These are phyloP conservation scores for Parus major DNA, from an alignment of 2,113 vertebrate species.

Conservation along the genomic window DNA sequence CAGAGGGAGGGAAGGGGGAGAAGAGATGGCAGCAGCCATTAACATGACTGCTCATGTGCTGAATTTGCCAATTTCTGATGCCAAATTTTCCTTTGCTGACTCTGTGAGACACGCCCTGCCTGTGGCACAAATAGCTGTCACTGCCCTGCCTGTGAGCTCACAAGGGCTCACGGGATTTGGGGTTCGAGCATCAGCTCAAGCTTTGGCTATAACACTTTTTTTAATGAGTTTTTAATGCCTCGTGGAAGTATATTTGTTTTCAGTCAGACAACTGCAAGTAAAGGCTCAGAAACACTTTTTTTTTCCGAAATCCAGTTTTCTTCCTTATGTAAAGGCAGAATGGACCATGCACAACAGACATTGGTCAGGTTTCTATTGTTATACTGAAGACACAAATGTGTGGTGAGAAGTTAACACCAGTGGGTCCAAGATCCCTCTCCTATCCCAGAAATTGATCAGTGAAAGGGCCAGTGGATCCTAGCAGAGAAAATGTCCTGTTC, in stretches of 20 bases:
- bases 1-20: neutral
- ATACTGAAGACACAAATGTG: neutral
- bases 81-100: neutral
- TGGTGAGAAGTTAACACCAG: neutral
- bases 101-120: neutral
- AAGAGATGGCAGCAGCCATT: neutral
- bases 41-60: neutral
- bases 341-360: accelerated
- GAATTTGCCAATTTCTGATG: neutral
- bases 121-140: neutral
- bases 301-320: neutral
- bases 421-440: neutral
- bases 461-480: neutral
- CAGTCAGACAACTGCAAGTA: neutral
- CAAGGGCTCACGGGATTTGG: neutral
- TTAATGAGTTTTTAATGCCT: neutral
- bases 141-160: neutral
- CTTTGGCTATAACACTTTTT: neutral
- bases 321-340: neutral
- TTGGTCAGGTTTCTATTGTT: neutral
- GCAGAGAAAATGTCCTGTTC: neutral
- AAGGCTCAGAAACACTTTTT: neutral
- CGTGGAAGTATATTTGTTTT: accelerated
- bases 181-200: neutral
- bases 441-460: neutral